Percentiles rank a stretch among this genome's conserved stretches.
phyloP scores from a whole-genome alignment of 2,888 invertebrate species.

The Papilio protenor region DNA sequence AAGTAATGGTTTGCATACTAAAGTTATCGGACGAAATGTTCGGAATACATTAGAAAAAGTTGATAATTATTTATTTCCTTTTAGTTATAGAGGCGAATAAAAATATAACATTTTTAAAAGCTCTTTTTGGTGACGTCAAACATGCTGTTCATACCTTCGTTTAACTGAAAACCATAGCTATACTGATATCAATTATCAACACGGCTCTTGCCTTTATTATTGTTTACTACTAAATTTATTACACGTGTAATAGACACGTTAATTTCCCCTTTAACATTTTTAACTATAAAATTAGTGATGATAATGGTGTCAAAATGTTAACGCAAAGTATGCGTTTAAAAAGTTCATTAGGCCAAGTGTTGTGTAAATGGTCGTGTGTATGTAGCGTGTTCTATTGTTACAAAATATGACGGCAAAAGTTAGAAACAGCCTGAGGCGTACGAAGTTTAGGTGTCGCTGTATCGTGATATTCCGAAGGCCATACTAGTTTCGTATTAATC shows the following conservation, averaged over 20 bases:
- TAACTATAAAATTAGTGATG: background rate
- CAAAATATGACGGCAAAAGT: slow-evolving; percentile 37
- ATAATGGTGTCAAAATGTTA: background rate
- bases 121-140: background rate
- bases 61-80: too few species aligned
- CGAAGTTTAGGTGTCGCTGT: slow-evolving; percentile 48
- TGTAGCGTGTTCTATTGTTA: slow-evolving; percentile 73
- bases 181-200: background rate
- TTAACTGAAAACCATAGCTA: background rate
- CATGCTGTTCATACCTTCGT: background rate
- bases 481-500: slow-evolving; percentile 46
- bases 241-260: background rate
- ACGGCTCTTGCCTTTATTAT: background rate
- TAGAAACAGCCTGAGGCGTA: slow-evolving; percentile 8
- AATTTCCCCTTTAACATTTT: background rate
- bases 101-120: background rate
- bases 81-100: too few species aligned
- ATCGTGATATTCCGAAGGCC: slow-evolving; percentile 73
- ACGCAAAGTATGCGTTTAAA: slow-evolving; percentile 32
- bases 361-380: slow-evolving; percentile 78
- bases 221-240: too few species aligned
- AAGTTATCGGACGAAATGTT: slow-evolving; percentile 45
- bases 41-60: slow-evolving; percentile 33
- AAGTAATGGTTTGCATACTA: slow-evolving; percentile 68
- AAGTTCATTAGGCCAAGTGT: slow-evolving; percentile 53